A percentile compares a stretch with the other conserved stretches of the same genome.
These are phyloP conservation scores for Tadarida brasiliensis DNA, from an alignment of 2,797 vertebrate genomes.

Conservation along the genomic window DNA sequence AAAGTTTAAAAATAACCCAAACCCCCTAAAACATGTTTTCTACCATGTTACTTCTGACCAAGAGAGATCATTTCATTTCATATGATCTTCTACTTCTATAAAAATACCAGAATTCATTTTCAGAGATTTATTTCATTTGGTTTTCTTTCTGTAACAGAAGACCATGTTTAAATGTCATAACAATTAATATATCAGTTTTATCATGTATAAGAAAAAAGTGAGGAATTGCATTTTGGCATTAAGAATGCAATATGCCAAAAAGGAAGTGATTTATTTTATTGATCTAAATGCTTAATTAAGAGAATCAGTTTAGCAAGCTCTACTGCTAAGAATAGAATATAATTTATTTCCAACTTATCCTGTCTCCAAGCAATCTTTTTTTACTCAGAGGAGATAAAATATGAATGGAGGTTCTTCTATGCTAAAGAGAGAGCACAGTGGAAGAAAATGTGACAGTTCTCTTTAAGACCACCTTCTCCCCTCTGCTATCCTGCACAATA, in stretches of 20 bases:
- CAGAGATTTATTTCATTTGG: not conserved
- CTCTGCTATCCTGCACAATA: not conserved
- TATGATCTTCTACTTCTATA: not conserved
- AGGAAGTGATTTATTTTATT: not conserved
- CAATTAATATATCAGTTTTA: constrained; percentile 9
- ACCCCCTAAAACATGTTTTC: not conserved
- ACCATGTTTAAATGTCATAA: not conserved
- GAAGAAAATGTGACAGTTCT: not conserved
- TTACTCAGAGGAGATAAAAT: not conserved
- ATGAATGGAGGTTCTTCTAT: not conserved
- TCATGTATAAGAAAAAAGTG: not conserved
- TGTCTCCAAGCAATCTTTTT: not conserved
- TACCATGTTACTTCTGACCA: not conserved
- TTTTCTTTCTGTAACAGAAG: not conserved
- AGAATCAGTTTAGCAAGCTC: not conserved
- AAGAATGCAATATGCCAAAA: constrained; percentile 8
- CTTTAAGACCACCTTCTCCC: not conserved
- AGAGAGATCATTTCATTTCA: not conserved
- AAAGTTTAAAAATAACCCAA: not conserved
- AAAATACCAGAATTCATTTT: not conserved
- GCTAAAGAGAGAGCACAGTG: not conserved
- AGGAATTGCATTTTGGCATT: not conserved
- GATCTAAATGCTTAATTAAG: constrained; percentile 31
- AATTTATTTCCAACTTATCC: constrained; percentile 32
- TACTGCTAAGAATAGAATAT: not conserved